Conservation (phyloP, 2,888 invertebrate species). For the Agrenia bidenticulata region DNA sequence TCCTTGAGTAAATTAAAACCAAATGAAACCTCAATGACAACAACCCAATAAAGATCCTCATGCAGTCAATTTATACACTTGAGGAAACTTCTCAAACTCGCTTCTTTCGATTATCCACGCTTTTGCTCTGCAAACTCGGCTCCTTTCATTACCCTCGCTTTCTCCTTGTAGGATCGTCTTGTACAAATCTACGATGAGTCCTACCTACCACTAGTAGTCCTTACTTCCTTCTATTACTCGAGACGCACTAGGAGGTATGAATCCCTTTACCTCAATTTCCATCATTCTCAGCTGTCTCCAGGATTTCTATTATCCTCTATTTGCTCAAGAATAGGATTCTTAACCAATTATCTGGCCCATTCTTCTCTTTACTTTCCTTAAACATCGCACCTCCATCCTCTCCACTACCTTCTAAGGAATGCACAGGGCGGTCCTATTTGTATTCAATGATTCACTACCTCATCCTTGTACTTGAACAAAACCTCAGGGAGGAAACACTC, state of each 20-base stretch:
- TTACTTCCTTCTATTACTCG: no score
- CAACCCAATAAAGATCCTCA: conserved; percentile 9
- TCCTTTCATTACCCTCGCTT: neutral
- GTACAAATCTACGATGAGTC: no score
- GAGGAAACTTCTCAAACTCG: conserved; percentile 17
- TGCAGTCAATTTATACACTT: conserved; percentile 7
- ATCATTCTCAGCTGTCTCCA: conserved; percentile 2
- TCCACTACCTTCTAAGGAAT: no score
- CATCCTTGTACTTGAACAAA: no score
- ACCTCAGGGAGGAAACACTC: no score
- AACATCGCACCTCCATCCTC: no score
- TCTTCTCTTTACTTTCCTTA: neutral
- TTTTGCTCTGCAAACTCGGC: conserved; percentile 3
- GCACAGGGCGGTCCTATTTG: no score
- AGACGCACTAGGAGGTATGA: neutral
- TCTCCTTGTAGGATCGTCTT: neutral
- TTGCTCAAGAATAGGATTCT: conserved; percentile 16
- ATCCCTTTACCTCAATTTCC: neutral
- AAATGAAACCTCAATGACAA: conserved; percentile 9
- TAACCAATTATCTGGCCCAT: conserved; percentile 11
- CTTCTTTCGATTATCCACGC: conserved; percentile 18
- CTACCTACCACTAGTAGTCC: no score
- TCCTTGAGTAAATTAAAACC: conserved; percentile 3
- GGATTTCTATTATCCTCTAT: conserved; percentile 13
- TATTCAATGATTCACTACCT: no score